A percentile compares a stretch with the other conserved stretches of the same genome.
These are phyloP conservation scores for Marasmarcha lunaedactyla DNA, from an alignment of 2,888 invertebrate genomes.

Conservation along the genomic window DNA sequence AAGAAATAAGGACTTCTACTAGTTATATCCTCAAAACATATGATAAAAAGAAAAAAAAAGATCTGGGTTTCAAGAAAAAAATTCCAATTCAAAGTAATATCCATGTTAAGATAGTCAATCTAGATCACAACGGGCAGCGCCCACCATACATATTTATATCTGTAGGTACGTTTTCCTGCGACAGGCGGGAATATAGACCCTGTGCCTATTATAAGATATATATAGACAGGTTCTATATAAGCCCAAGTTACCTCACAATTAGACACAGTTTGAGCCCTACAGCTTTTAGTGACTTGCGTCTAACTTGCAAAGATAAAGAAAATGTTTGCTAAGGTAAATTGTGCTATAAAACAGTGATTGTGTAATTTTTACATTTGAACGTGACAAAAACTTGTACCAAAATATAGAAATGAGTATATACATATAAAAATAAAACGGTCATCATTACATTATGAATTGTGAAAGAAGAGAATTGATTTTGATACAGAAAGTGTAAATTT, in stretches of 20 bases:
- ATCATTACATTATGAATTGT: not conserved
- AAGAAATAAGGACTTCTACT: too few species aligned
- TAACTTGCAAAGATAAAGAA: slow-evolving; percentile 22
- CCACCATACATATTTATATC: slow-evolving; percentile 36
- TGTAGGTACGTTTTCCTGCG: slow-evolving; percentile 35
- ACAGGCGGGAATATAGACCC: slow-evolving; percentile 24
- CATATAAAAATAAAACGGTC: too few species aligned
- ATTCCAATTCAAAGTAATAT: not conserved
- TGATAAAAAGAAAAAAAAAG: too few species aligned
- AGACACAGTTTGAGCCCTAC: slow-evolving; percentile 57
- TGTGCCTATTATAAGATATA: slow-evolving; percentile 21
- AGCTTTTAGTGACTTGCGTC: slow-evolving; percentile 24
- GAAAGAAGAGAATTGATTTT: not conserved
- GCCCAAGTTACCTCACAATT: slow-evolving; percentile 50
- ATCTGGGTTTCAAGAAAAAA: too few species aligned
- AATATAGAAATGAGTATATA: too few species aligned
- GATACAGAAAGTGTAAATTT: not conserved
- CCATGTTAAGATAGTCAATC: slow-evolving; percentile 22
- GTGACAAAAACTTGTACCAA: too few species aligned
- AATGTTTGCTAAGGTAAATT: slow-evolving; percentile 60
- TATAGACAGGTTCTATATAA: slow-evolving; percentile 49
- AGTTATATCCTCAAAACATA: too few species aligned
- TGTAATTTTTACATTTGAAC: not conserved
- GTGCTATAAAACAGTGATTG: slow-evolving; percentile 5
- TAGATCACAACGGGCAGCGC: slow-evolving; percentile 45